phyloP scores from a whole-genome alignment of 2,113 vertebrate genomes.

The Verasper variegatus region DNA sequence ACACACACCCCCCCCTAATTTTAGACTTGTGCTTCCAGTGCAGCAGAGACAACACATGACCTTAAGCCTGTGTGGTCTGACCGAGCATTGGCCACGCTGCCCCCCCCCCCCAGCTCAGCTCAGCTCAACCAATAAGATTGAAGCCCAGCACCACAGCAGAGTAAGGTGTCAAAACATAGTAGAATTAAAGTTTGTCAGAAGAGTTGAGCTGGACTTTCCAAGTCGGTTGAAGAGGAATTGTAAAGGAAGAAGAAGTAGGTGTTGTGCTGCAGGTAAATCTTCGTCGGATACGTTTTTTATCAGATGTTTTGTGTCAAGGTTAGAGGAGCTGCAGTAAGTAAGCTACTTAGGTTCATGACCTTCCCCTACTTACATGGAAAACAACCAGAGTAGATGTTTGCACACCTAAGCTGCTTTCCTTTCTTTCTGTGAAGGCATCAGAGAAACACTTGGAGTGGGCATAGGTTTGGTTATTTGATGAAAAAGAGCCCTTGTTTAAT shows the following conservation, averaged over 20 bases:
- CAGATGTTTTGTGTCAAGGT: conserved; percentile 41
- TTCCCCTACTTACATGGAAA: conserved; percentile 16
- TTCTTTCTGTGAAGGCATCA: not conserved
- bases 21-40: conserved; percentile 43
- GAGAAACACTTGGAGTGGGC: not conserved
- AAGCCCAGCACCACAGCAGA: conserved; percentile 15
- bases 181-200: conserved; percentile 10
- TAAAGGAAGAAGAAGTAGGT: conserved; percentile 31
- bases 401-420: not conserved
- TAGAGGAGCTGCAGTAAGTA: conserved; percentile 5
- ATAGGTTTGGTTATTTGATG: not conserved
- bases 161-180: conserved; percentile 61
- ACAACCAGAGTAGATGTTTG: conserved; percentile 14
- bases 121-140: conserved; percentile 62
- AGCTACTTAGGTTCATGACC: conserved; percentile 38
- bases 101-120: not conserved
- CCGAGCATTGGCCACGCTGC: conserved; percentile 49
- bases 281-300: not conserved
- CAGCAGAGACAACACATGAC: conserved; percentile 50
- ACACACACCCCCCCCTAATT: conserved; percentile 44
- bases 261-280: conserved; percentile 58
- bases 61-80: conserved; percentile 39
- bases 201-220: conserved; percentile 18
- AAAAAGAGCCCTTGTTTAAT: no score
- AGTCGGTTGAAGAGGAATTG: conserved; percentile 18